Base-by-base conservation (phyloP, 2,797 vertebrate species). In the Tapera naevia region DNA sequence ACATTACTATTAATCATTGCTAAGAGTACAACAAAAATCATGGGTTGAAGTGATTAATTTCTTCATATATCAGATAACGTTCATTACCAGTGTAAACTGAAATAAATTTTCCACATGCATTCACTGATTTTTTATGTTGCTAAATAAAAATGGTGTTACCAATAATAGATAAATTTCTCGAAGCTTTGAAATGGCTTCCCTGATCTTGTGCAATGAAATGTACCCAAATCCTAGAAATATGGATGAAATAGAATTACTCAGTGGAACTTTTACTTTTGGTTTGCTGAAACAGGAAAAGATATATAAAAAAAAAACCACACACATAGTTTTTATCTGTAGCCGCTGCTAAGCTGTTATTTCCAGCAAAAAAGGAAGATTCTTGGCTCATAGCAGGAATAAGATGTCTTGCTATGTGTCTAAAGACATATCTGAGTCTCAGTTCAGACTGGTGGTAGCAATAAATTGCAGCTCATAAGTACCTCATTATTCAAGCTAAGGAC, bases 101-200 rank as follows among this genome's bases (percentile, higher is more conserved):
- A 76, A 58, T 72, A 17, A 74, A 15, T 94, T 96, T 97, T 95
- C 71, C 58, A 76, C 33, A 19, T 60, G 32, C 9, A 7, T 90
- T 93, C 72, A 41, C 75, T 33, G 69, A 66, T 92, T 90, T 93
- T 72, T 10, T 81, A 46, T 43, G 43, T 90, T 85, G 37, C 48
- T 94, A 80, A 91, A 82, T 94, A 88, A 89, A 66, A 58, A 22
- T 80, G 15, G 71, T 80, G 57, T 50, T 56, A 43, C 51, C 69
- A 92, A 65, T 93, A 94, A 21, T 1, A 75, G 64, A 62, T 64
- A 62, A 80, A 86, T 74, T 89, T 60, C 62, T 57, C 24, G 74
- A 46, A 71, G 17, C 58, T 93, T 90, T 80, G 81, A 80, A 96
- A 86, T 70, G 35, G 9, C 46, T 85, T 91, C 69, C 67, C 56